phyloP scores from a whole-genome alignment of 2,797 vertebrate genomes.

The Acrossocheilus wenchowensis region DNA sequence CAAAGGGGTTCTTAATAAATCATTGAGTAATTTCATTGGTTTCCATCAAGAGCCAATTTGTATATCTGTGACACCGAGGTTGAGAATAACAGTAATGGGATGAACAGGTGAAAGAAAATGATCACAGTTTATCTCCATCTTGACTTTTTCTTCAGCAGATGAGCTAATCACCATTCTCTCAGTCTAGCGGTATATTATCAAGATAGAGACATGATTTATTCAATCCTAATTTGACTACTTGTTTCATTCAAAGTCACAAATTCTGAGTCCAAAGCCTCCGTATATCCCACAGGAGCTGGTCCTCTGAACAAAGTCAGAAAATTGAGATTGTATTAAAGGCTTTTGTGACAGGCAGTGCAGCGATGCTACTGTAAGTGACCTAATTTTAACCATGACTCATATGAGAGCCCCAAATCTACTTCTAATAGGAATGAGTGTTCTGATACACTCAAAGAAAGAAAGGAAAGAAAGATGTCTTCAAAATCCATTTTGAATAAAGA shows the following conservation, averaged over 20 bases:
- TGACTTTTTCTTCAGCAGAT: conserved; percentile 34
- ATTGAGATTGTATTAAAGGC: conserved; percentile 32
- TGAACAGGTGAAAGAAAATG: conserved; percentile 53
- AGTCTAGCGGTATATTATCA: not conserved
- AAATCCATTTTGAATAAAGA: not conserved
- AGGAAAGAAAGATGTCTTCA: not conserved
- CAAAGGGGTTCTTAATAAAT: conserved; percentile 32
- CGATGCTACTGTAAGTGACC: conserved; percentile 24
- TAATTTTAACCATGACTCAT: conserved; percentile 37
- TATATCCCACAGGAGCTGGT: not conserved
- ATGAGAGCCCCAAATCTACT: not conserved
- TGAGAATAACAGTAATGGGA: conserved; percentile 17
- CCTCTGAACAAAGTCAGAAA: not conserved
- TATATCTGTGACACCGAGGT: conserved; percentile 23
- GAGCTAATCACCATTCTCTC: conserved; percentile 44
- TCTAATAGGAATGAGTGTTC: not conserved
- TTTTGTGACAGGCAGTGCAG: conserved; percentile 28
- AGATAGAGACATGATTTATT: conserved; percentile 46
- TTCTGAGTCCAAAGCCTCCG: not conserved
- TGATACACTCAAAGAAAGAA: not conserved
- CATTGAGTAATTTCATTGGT: conserved; percentile 8
- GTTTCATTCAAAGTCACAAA: conserved; percentile 30
- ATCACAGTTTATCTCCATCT: conserved; percentile 41
- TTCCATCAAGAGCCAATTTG: conserved; percentile 31
- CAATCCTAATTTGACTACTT: conserved; percentile 50